Conservation (phyloP, 2,113 vertebrate genomes). For the Apteryx owenii region DNA sequence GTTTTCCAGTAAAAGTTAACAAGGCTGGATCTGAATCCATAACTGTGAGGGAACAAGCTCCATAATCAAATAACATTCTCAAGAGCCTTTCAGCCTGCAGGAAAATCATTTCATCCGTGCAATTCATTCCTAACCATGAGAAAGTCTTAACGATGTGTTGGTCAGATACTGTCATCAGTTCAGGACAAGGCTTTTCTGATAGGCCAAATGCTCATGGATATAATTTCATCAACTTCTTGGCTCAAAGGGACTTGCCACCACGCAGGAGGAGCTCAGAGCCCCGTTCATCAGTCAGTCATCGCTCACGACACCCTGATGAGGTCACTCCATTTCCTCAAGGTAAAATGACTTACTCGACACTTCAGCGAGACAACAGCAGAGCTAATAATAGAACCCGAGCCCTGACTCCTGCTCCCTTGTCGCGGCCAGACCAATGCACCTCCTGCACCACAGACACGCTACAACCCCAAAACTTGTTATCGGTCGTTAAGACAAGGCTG, state of each 20-base stretch:
- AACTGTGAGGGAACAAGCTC: not conserved
- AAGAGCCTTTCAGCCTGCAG: not conserved
- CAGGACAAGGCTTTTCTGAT: not conserved
- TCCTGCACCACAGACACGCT: not conserved
- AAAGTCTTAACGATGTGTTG: not conserved
- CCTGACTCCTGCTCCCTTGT: not conserved
- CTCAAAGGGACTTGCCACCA: not conserved
- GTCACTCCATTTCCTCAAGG: not conserved
- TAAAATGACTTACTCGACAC: not conserved
- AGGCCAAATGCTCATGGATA: not conserved
- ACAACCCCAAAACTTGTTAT: not conserved
- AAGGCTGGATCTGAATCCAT: not conserved
- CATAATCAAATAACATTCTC: not conserved
- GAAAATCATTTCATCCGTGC: not conserved
- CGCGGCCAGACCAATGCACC: not conserved
- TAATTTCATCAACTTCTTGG: not conserved
- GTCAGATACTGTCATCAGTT: not conserved
- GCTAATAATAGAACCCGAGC: not conserved
- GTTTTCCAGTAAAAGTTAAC: not conserved
- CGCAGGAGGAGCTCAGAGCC: not conserved
- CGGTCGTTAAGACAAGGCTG: not conserved
- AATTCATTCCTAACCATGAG: not conserved
- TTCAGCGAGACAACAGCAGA: not conserved
- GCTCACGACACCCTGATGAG: not conserved
- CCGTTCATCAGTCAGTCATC: accelerated